Base-by-base conservation (phyloP, 2,797 vertebrate genomes). In the Hephaestus fuliginosus region DNA sequence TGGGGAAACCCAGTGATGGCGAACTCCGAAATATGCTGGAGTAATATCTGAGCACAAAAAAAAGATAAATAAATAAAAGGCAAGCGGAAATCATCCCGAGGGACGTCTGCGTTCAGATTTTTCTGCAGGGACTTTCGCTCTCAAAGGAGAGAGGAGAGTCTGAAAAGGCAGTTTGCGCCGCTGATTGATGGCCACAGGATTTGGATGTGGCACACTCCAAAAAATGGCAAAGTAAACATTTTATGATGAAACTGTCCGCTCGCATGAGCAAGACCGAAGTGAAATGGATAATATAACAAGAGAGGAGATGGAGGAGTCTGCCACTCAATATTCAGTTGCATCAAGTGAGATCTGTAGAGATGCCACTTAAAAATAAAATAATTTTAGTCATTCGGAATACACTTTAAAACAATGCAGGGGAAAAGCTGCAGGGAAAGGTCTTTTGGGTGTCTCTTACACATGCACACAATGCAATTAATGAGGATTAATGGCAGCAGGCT, bases 181-280 rank as follows among this genome's bases (percentile, higher is more conserved):
- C 36, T 88, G 78, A 88, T 49, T 77, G 76, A 84, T 73, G 74
- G 73, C 69, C 14, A 33, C 58, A 41, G 43, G 14, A 58, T 70
- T 36, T 79, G 30, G 33, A 74, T 67, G 7, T 62, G 63, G 63
- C 78, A 63, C 39, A 20, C 51, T 8, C 1, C 28, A 44, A 66
- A 71, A 33, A 64, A 66, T 8, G 41, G 22, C 14, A 62, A 74
- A 72, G 62, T 68, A 78, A 87, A 86, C 65, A 77, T 77, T 79
- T 83, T 58, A 66, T 68, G 69, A 82, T 74, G 53, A 87, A 80
- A 76, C 33, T 61, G 79, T 82, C 69, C 44, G 20, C 10, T 65
- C 3, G 52, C 15, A 74, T 81, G 58, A 75, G n/a, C 20, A 60
- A 65, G 44, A 63, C 36, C 39, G 30, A 67, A 57, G 49, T n/a